Evolutionary conservation across 2,888 invertebrate genomes (phyloP), one percentile per base, ranked within the genome.

Genomic region (Megalurothrips usitatus): DNA sequence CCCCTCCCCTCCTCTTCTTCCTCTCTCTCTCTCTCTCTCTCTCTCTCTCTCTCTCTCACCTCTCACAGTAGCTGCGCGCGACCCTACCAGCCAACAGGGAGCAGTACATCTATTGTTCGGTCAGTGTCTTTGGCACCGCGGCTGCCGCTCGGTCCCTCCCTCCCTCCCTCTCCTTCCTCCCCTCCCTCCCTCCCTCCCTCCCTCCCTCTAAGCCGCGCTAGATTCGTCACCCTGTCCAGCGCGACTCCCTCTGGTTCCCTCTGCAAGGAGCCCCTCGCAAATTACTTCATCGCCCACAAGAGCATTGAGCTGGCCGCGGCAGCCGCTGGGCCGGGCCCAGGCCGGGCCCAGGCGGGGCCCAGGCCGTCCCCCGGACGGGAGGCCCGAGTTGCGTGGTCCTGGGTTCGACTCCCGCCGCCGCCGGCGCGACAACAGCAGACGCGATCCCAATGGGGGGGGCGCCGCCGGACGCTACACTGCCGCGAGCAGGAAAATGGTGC

Each of bases 221-320:
- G 68, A 75, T 75, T 75, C 68, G 68, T 75, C 68, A 75, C 68
- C 68, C 68, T 26, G 26, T 75, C 68, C 26, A 43, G 6, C 34
- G 6, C 34, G 34, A 6, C 34, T 43, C 58, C 58, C 17, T 17
- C 58, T 58, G 58, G 14, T 58, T 43, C 34, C 34, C 6, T 4
- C 34, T n/a, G 52, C 52, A n/a, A 58, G 58, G 58, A 58, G 17
- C 58, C n/a, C n/a, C n/a, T 19, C 19, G 58, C 58, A 58, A 58
- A 58, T 58, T 9, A 58, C 58, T 58, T 58, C 58, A 58, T 58
- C 19, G 58, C 58, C 58, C 58, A 19, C 14, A 9, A 58, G 17
- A 58, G 58, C 58, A 58, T 58, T 58, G 58, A 58, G 58, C 58
- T 19, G 10, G 58, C 0, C 58, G 19, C 58, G 19, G 14, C 17